Percentiles rank a stretch among this genome's conserved stretches.
phyloP scores from a whole-genome alignment of 2,113 vertebrate species.

The Tachysurus vachellii region DNA sequence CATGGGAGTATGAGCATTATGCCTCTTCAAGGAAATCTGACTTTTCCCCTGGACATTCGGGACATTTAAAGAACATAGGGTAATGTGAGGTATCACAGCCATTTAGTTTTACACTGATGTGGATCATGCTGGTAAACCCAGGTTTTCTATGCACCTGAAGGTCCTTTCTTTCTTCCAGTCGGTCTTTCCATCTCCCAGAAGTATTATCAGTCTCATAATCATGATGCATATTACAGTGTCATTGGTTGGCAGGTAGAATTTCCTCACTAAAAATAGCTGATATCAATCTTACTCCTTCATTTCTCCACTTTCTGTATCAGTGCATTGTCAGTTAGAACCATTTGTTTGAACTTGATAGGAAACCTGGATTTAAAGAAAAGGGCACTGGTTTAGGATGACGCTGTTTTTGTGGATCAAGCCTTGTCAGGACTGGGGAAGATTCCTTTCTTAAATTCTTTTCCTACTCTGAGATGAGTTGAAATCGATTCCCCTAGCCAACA shows the following conservation, averaged over 20 bases:
- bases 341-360: conserved; percentile 25
- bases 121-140: neutral
- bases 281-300: conserved; percentile 29
- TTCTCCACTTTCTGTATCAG: conserved; percentile 23
- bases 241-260: conserved; percentile 31
- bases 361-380: conserved; percentile 5
- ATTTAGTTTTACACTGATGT: neutral
- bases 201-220: conserved; percentile 21
- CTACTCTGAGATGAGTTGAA: neutral
- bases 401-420: neutral
- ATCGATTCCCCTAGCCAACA: neutral
- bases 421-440: neutral
- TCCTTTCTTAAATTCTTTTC: neutral
- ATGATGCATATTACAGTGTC: conserved; percentile 30
- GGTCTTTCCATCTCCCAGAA: conserved; percentile 17
- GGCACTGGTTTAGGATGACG: conserved; percentile 25
- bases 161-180: neutral
- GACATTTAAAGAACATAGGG: neutral
- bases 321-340: conserved; percentile 15
- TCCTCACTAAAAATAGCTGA: conserved; percentile 31
- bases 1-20: neutral
- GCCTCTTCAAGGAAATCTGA: neutral
- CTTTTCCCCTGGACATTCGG: neutral
- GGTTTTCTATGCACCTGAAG: neutral
- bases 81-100: neutral